Evolutionary conservation across 1,140 invertebrate genomes (phyloP).

Genomic region (Drosophila pachea): DNA sequence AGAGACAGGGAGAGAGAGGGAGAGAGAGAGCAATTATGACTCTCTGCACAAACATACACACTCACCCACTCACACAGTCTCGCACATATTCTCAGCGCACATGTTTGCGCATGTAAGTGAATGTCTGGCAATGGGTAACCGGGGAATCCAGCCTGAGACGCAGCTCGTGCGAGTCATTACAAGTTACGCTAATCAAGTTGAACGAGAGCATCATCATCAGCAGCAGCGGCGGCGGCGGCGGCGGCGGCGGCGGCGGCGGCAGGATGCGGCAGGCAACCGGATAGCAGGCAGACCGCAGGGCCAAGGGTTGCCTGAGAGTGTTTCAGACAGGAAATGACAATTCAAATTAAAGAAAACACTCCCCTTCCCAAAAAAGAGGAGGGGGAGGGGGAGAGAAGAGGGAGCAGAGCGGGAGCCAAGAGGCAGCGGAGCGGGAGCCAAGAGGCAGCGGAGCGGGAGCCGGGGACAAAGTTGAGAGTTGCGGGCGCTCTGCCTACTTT

Average conservation of each 20-base stretch:
- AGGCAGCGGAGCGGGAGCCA: not conserved
- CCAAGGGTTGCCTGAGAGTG: slow-evolving; percentile 35
- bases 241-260: too few relatives aligned
- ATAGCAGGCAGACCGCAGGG: slow-evolving; percentile 51
- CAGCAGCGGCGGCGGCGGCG: not conserved
- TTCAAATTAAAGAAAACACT: slow-evolving; percentile 72
- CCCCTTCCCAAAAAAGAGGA: slow-evolving; percentile 28
- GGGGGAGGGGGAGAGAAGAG: not conserved
- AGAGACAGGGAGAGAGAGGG: not conserved
- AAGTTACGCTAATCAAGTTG: slow-evolving; percentile 76
- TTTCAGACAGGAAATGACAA: slow-evolving; percentile 74
- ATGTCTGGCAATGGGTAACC: slow-evolving; percentile 42
- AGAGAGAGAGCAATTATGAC: not conserved
- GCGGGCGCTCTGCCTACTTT: slow-evolving; percentile 33
- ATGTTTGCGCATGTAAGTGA: slow-evolving; percentile 61
- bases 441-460: not conserved
- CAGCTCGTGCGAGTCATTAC: slow-evolving; percentile 71
- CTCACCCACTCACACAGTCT: slow-evolving; percentile 2
- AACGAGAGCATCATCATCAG: slow-evolving; percentile 51
- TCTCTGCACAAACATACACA: slow-evolving; percentile 10
- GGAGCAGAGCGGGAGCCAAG: not conserved
- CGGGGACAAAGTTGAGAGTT: slow-evolving; percentile 1
- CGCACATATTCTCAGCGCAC: slow-evolving; percentile 1
- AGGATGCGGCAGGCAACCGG: slow-evolving; percentile 37
- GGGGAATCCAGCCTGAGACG: slow-evolving; percentile 37